These are phyloP conservation scores for Eugnorisma glareosa DNA, from an alignment of 2,888 invertebrate genomes.

Conservation along the genomic window DNA sequence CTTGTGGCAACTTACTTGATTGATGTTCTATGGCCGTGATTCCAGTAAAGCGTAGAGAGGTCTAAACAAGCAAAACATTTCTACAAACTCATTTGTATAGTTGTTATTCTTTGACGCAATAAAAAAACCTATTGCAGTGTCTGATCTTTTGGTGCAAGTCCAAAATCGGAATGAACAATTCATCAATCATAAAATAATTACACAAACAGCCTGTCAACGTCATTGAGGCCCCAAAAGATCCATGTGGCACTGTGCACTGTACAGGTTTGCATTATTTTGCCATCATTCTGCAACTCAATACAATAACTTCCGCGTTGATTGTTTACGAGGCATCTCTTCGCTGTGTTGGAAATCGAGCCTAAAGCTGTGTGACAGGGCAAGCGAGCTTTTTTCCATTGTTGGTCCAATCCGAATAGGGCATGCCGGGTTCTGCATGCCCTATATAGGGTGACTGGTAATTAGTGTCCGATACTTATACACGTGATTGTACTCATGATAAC, in stretches of 20 bases:
- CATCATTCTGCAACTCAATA: neutral
- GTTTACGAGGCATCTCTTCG: conserved; percentile 20
- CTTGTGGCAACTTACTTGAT: conserved; percentile 35
- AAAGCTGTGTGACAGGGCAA: neutral
- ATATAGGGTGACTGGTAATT: too few relatives aligned
- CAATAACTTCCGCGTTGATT: neutral
- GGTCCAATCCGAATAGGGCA: neutral
- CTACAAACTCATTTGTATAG: neutral
- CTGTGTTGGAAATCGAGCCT: conserved; percentile 14
- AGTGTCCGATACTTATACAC: too few relatives aligned
- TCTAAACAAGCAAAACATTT: neutral
- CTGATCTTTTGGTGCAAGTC: neutral
- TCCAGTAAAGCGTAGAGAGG: neutral
- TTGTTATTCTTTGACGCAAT: neutral
- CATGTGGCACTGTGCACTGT: neutral
- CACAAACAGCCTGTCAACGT: neutral
- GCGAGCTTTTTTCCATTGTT: neutral
- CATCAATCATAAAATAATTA: neutral
- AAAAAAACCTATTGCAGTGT: neutral
- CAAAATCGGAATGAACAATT: neutral
- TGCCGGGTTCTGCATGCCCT: neutral
- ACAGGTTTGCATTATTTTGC: neutral
- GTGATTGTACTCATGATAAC: too few relatives aligned
- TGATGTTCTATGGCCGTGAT: conserved; percentile 18
- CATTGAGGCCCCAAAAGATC: neutral